Evolutionary conservation across 1,140 invertebrate genomes (phyloP), one percentile per base, ranked within the genome.

Genomic region (Chironomus striatipennis): DNA sequence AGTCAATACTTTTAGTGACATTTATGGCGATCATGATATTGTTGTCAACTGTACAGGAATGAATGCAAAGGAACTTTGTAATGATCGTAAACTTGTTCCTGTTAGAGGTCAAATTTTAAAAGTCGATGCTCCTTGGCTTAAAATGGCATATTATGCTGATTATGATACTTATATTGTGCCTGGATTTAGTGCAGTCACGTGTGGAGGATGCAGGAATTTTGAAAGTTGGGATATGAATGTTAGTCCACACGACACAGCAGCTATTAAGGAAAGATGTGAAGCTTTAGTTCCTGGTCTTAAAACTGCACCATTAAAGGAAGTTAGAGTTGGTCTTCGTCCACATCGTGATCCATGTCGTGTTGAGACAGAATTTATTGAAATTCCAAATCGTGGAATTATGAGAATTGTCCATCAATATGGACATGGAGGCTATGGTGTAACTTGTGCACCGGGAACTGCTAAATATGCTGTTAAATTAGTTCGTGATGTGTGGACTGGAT

Each of bases 401-500:
- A 87, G 90, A 84, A 81, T 95, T 15, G 89, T 97, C 0, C 95
- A 98, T 81, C 95, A 96, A 82, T 97, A 97, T 80, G 96, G 95
- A 4, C 95, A 97, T 80, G 93, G 95, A 1, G 93, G 94, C 4
- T 94, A 96, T 82, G 95, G 96, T 7, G 89, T 97, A 1, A 91
- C 91, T 75, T 89, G 92, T 43, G 91, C 93, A 9, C 95, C 94
- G 15, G 95, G 95, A 43, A 95, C 94, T 1, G 88, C 90, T 1
- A 85, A 88, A 73, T 85, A 93, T 77, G 92, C 93, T 0, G 87
- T 92, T 0, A 77, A 87, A 24, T 81, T 94, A 5, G 88, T 90
- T 0, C 83, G 86, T 75, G 87, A 90, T 77, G 76, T 87, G 15
- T 85, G 81, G 76, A 78, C 77, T 42, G 83, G 81, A 21, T 78